phyloP scores from a whole-genome alignment of 2,113 vertebrate genomes.

The Desmodus rotundus region DNA sequence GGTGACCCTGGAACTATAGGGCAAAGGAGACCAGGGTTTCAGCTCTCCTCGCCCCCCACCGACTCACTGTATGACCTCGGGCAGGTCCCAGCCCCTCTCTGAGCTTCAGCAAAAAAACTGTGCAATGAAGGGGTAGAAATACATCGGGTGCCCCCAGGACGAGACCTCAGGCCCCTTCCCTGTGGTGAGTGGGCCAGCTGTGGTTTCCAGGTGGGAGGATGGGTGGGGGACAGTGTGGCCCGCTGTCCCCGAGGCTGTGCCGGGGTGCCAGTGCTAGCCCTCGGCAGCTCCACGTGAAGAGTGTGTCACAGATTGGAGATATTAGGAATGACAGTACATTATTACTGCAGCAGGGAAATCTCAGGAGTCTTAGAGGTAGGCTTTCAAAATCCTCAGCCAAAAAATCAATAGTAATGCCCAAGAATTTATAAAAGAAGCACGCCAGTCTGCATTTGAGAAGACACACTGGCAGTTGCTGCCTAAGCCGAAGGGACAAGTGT shows the following conservation, averaged over 20 bases:
- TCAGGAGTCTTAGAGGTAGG: conserved; percentile 81
- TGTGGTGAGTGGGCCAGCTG: neutral
- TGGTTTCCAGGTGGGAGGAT: neutral
- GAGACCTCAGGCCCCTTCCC: neutral
- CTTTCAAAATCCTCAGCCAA: conserved; percentile 85
- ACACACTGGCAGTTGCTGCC: conserved; percentile 74
- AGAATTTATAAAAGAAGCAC: conserved; percentile 85
- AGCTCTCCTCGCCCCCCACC: neutral
- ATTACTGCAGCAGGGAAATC: conserved; percentile 84
- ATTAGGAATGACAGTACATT: conserved; percentile 91
- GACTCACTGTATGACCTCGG: neutral
- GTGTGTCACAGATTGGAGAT: conserved; percentile 85
- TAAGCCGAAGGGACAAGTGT: conserved; percentile 72
- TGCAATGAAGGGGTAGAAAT: neutral
- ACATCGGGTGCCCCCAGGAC: fast-evolving
- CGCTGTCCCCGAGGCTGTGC: conserved; percentile 43
- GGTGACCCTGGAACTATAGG: neutral
- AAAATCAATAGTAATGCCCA: conserved; percentile 90
- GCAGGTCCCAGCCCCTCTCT: neutral
- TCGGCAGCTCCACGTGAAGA: conserved; percentile 83
- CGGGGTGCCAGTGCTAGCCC: conserved; percentile 73
- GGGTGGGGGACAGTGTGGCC: neutral
- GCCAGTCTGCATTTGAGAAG: conserved; percentile 80
- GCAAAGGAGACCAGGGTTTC: neutral
- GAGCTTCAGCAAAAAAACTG: neutral